Conservation (phyloP, 2,113 vertebrate species). For the Cromileptes altivelis region DNA sequence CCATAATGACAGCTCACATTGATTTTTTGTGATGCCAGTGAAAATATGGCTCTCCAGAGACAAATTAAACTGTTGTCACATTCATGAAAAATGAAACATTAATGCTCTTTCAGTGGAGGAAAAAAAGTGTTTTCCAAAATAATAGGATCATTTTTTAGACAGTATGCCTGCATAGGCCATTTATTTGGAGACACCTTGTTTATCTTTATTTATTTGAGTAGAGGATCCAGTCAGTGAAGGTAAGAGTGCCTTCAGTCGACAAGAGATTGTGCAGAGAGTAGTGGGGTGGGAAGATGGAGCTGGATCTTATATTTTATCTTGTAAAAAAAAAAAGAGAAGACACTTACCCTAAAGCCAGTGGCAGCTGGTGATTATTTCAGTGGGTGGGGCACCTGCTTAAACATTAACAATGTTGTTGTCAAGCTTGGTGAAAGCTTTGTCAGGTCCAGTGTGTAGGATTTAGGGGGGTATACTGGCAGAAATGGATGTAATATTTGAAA, state of each 20-base stretch:
- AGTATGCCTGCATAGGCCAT: not conserved
- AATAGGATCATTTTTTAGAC: not conserved
- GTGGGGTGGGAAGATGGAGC: too few relatives aligned
- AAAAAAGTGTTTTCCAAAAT: not conserved
- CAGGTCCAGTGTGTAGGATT: too few relatives aligned
- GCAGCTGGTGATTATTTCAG: too few relatives aligned
- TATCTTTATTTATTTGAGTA: too few relatives aligned
- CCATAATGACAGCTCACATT: not conserved
- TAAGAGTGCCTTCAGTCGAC: not conserved
- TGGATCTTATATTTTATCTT: not conserved
- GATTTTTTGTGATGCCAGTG: not conserved
- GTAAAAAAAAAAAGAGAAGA: not conserved
- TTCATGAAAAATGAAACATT: conserved; percentile 1
- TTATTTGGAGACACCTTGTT: not conserved
- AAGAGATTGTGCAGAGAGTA: not conserved
- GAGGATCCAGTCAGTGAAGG: not conserved
- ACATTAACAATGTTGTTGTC: too few relatives aligned
- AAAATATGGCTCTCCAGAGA: not conserved
- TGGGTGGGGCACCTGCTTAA: too few relatives aligned
- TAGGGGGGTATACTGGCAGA: too few relatives aligned
- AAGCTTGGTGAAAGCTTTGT: too few relatives aligned
- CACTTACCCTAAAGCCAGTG: too few relatives aligned
- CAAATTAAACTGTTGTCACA: not conserved
- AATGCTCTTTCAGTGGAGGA: not conserved
- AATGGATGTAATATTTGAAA: too few relatives aligned